phyloP scores from a whole-genome alignment of 2,888 invertebrate species.

The Xanthorhoe spadicearia region DNA sequence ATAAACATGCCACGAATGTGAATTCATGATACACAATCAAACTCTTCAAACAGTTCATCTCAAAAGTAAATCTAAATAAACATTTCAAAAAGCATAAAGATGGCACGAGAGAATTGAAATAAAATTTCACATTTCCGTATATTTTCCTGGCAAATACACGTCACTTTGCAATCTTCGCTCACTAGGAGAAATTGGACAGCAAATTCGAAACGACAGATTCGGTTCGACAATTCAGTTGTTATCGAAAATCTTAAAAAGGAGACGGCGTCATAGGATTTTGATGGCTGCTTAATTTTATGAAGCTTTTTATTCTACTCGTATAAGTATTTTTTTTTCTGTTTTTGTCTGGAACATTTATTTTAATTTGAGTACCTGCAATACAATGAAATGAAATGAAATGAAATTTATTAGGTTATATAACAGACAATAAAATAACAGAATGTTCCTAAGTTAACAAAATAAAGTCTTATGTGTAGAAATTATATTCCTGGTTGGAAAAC shows the following conservation, averaged over 20 bases:
- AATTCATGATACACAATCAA: too few relatives aligned
- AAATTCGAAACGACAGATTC: conserved; percentile 27
- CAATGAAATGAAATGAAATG: too few relatives aligned
- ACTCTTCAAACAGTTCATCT: not conserved
- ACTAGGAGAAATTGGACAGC: conserved; percentile 13
- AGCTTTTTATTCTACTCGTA: not conserved
- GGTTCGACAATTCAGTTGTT: conserved; percentile 18
- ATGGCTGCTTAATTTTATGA: not conserved
- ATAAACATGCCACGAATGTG: too few relatives aligned
- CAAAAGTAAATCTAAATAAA: not conserved
- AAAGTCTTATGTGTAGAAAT: too few relatives aligned
- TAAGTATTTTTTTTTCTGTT: not conserved
- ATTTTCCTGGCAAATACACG: conserved; percentile 15
- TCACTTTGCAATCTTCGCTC: conserved; percentile 21
- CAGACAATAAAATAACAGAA: too few relatives aligned
- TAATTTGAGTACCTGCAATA: too few relatives aligned
- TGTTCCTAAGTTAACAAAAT: too few relatives aligned
- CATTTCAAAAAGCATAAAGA: not conserved
- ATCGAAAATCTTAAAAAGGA: conserved; percentile 16
- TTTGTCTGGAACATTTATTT: too few relatives aligned
- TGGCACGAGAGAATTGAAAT: conserved; percentile 13
- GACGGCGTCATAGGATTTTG: not conserved
- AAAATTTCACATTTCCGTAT: conserved; percentile 8
- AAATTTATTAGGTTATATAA: too few relatives aligned
- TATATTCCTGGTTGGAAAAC: too few relatives aligned